These are phyloP conservation scores for Nycticorax nycticorax DNA, from an alignment of 2,113 vertebrate genomes.

Conservation along the genomic window DNA sequence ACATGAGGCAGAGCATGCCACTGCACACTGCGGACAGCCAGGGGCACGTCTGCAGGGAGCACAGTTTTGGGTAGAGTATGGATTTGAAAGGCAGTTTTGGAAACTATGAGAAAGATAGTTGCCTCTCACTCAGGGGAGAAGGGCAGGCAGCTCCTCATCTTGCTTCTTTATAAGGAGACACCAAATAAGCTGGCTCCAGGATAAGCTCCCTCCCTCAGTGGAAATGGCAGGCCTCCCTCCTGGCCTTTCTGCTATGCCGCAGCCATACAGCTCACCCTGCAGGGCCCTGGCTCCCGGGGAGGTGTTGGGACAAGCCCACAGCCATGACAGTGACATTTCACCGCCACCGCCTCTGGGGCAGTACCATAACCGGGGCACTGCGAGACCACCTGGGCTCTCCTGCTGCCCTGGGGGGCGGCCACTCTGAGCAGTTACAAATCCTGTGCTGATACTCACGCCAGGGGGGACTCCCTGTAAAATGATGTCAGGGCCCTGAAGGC, in stretches of 20 bases:
- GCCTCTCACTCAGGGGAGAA: neutral
- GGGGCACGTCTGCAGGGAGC: neutral
- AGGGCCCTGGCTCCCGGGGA: neutral
- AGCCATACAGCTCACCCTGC: neutral
- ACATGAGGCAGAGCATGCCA: fast-evolving
- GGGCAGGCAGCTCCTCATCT: neutral
- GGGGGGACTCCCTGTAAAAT: fast-evolving
- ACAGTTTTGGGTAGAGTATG: neutral
- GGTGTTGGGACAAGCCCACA: neutral
- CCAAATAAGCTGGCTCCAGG: neutral
- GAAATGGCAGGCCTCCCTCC: neutral
- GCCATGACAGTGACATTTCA: neutral
- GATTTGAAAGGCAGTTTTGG: neutral
- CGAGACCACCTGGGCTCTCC: neutral
- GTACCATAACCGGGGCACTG: neutral
- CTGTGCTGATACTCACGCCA: fast-evolving
- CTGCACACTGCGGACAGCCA: fast-evolving
- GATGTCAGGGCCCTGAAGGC: fast-evolving
- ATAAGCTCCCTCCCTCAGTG: neutral
- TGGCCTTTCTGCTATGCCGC: fast-evolving
- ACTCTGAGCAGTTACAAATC: neutral
- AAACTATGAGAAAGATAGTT: neutral
- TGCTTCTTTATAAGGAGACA: neutral
- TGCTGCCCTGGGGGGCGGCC: fast-evolving
- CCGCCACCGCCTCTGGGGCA: fast-evolving